These are phyloP conservation scores for Zeugodacus cucurbitae DNA, from an alignment of 1,140 invertebrate genomes.

Conservation along the genomic window DNA sequence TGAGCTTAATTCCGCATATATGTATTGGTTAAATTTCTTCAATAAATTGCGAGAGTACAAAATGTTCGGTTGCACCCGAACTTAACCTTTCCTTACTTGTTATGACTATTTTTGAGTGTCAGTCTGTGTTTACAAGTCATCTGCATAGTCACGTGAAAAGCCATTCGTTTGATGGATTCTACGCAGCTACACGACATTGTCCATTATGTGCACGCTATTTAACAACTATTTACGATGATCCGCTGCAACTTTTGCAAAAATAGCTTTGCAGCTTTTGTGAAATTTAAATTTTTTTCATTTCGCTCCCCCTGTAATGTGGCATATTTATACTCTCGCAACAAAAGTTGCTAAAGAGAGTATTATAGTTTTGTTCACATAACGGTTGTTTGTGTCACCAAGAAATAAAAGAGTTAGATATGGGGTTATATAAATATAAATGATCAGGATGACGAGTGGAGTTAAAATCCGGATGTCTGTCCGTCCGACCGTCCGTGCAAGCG, in stretches of 20 bases:
- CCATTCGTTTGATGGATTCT: not conserved
- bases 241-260: not conserved
- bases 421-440: too few species aligned
- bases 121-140: not conserved
- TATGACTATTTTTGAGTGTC: not conserved
- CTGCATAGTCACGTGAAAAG: constrained; percentile 1
- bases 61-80: too few species aligned
- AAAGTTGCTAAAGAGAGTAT: not conserved
- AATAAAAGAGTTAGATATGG: too few species aligned
- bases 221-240: not conserved
- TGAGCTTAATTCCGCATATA: too few species aligned
- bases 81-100: too few species aligned
- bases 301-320: not conserved
- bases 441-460: too few species aligned
- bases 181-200: not conserved
- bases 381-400: too few species aligned
- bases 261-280: not conserved
- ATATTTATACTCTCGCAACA: not conserved
- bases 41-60: too few species aligned
- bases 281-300: not conserved
- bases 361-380: too few species aligned
- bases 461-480: too few species aligned
- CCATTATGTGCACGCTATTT: constrained; percentile 20
- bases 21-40: too few species aligned
- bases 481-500: too few species aligned